Evolutionary conservation across 2,113 vertebrate genomes (phyloP).

Genomic region (Myocastor coypus): DNA sequence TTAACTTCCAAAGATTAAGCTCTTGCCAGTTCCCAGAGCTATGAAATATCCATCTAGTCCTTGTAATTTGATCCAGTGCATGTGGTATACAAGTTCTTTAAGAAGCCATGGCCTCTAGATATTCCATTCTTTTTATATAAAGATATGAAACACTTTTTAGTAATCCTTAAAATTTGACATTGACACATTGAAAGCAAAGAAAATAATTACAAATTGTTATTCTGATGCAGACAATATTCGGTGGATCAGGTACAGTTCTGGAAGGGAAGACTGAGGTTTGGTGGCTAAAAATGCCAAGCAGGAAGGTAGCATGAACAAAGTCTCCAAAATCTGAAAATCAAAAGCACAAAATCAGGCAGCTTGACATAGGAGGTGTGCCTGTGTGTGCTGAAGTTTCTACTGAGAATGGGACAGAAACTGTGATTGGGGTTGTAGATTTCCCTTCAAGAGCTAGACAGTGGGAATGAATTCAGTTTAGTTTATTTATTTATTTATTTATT

Average conservation of each 20-base stretch:
- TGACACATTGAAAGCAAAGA: not conserved
- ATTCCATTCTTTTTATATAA: not conserved
- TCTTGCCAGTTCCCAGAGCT: not conserved
- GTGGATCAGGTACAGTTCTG: not conserved
- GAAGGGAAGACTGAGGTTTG: not conserved
- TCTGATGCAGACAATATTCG: not conserved
- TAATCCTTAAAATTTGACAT: not conserved
- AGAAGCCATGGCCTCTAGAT: not conserved
- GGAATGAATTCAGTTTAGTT: not conserved
- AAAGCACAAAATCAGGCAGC: not conserved
- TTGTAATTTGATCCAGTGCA: not conserved
- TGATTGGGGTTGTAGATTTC: not conserved
- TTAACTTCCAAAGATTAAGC: not conserved
- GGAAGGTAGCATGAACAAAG: not conserved
- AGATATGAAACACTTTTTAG: not conserved
- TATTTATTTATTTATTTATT: too few species aligned
- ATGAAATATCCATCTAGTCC: not conserved
- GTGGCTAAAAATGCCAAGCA: slow-evolving; percentile 5
- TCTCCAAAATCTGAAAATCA: not conserved
- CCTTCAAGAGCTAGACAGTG: not conserved
- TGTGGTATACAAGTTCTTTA: not conserved
- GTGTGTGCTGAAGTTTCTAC: not conserved
- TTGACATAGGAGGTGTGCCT: accelerated
- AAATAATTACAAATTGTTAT: not conserved
- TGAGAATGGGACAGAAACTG: accelerated